phyloP scores from a whole-genome alignment of 1,140 invertebrate species.

The Neuroterus valhalla region DNA sequence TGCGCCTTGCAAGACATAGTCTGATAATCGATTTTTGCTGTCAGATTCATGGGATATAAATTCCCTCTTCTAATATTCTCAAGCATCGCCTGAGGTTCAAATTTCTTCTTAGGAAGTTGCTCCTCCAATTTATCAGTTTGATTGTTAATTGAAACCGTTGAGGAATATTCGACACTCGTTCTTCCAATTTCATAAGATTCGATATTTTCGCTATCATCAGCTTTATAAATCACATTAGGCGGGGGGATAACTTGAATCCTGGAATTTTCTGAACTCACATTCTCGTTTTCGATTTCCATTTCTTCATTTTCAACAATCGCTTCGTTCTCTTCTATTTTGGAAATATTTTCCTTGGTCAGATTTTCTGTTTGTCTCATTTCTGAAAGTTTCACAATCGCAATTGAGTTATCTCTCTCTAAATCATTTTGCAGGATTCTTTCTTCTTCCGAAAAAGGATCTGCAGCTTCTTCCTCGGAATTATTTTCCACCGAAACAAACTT shows the following conservation, averaged over 20 bases:
- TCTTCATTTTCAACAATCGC: conserved; percentile 35
- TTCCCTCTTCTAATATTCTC: conserved; percentile 78
- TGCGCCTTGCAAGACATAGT: conserved; percentile 81
- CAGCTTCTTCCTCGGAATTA: conserved; percentile 43
- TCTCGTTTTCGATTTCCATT: conserved; percentile 39
- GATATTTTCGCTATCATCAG: conserved; percentile 62
- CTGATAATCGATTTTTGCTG: conserved; percentile 75
- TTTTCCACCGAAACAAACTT: conserved; percentile 72
- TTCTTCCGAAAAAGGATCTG: conserved; percentile 35
- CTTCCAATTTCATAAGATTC: conserved; percentile 55
- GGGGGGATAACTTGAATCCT: conserved; percentile 49
- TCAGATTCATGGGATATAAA: conserved; percentile 74
- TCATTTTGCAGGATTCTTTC: conserved; percentile 46
- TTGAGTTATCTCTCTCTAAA: conserved; percentile 36
- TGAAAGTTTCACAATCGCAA: conserved; percentile 51
- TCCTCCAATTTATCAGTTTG: conserved; percentile 34
- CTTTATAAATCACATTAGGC: conserved; percentile 62
- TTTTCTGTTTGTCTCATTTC: conserved; percentile 43
- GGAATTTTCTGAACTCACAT: conserved; percentile 10
- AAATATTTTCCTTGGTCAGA: conserved; percentile 28
- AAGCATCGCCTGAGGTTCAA: conserved; percentile 79
- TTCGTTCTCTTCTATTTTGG: conserved; percentile 37
- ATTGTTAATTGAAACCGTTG: conserved; percentile 40
- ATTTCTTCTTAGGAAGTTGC: conserved; percentile 63
- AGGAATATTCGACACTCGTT: conserved; percentile 43